Evolutionary conservation across 2,888 invertebrate species (phyloP).

Genomic region (Rosalia funebris): DNA sequence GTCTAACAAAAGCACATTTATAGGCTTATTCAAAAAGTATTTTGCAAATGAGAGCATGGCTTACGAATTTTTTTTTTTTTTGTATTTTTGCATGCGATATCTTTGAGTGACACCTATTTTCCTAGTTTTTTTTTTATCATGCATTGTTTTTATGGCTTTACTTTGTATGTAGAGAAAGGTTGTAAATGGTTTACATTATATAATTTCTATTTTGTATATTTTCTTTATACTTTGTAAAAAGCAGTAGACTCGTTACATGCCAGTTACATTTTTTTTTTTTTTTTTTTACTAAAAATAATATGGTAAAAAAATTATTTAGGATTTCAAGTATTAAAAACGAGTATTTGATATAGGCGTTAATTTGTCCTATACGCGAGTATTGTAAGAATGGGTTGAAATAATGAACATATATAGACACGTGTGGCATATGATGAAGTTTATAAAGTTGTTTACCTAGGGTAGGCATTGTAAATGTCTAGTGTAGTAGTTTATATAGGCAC

Average conservation of each 20-base stretch:
- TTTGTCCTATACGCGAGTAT: no score
- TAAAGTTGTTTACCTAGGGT: neutral
- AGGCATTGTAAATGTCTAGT: slow-evolving; percentile 24
- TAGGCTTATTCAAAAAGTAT: slow-evolving; percentile 18
- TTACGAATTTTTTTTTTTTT: slow-evolving; percentile 34
- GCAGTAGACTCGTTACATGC: slow-evolving; percentile 10
- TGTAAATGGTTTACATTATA: slow-evolving; percentile 18
- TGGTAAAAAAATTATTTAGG: no score
- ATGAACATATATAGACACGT: no score
- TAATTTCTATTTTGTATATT: slow-evolving; percentile 13
- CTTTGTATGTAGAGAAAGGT: slow-evolving; percentile 20
- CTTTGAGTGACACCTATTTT: slow-evolving; percentile 24
- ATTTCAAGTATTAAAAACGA: no score
- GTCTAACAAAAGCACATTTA: slow-evolving; percentile 44
- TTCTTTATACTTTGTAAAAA: slow-evolving; percentile 7
- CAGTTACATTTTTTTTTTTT: neutral
- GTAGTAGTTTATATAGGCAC: slow-evolving; percentile 37
- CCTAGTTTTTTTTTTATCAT: neutral
- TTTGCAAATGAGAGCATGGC: slow-evolving; percentile 40
- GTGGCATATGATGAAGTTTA: slow-evolving; percentile 15
- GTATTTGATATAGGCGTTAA: no score
- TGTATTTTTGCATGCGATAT: slow-evolving; percentile 42
- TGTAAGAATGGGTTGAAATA: no score
- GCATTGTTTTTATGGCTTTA: slow-evolving; percentile 11
- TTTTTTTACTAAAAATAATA: no score